phyloP scores from a whole-genome alignment of 2,113 vertebrate species.

The Catharus fuscescens region DNA sequence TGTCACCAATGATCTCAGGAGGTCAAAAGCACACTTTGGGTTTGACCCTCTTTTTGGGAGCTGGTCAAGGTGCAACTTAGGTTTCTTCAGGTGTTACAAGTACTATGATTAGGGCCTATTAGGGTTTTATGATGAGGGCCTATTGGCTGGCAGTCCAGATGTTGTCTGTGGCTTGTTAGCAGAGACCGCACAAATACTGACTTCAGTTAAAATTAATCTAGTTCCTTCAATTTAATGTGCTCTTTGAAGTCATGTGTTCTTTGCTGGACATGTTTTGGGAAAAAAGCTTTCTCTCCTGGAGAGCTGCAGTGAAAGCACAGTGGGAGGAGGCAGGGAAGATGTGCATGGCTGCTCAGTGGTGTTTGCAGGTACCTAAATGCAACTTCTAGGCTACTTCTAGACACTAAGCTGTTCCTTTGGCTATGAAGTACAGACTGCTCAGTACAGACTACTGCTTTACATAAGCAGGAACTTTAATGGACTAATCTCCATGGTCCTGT shows the following conservation, averaged over 20 bases:
- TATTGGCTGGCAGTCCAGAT: neutral
- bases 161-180: neutral
- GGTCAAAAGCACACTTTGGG: neutral
- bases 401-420: neutral
- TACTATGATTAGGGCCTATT: neutral
- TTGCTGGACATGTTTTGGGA: neutral
- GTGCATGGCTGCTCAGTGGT: neutral
- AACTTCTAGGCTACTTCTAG: neutral
- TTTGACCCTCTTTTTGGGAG: neutral
- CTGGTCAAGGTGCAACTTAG: neutral
- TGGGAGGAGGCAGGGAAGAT: neutral
- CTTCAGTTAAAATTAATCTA: neutral
- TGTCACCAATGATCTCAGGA: neutral
- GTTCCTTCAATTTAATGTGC: neutral
- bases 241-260: accelerated
- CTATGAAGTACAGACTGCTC: neutral
- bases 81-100: neutral
- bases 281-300: neutral
- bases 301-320: neutral
- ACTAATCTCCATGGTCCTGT: neutral
- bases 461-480: neutral
- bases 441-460: neutral
- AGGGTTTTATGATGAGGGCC: neutral
- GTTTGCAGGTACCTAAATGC: neutral
- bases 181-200: neutral